Conservation (phyloP, 2,113 vertebrate species). For the Henicopernis longicauda region DNA sequence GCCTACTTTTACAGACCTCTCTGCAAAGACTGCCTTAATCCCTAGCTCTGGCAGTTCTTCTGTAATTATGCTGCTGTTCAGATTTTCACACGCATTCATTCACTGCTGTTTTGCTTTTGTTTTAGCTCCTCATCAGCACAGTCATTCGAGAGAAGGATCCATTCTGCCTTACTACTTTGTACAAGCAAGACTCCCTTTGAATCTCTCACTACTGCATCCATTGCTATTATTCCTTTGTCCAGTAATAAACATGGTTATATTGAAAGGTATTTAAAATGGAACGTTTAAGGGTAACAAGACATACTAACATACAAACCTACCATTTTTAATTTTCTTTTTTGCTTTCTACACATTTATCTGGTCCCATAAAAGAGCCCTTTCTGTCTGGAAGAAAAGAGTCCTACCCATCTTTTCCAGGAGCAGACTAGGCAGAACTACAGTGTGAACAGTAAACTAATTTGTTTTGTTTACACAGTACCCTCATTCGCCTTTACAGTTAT, state of each 20-base stretch:
- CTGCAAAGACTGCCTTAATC: slow-evolving; percentile 19
- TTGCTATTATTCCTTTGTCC: background rate
- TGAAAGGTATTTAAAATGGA: background rate
- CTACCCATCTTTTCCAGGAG: background rate
- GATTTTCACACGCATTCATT: background rate
- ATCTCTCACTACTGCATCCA: background rate
- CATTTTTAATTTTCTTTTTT: background rate
- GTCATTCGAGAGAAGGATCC: background rate
- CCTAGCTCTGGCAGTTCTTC: background rate
- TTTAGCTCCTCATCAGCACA: background rate
- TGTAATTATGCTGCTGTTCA: background rate
- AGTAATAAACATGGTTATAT: background rate
- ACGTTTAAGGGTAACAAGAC: background rate
- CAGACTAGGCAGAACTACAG: background rate
- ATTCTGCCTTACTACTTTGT: background rate
- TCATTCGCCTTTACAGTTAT: background rate
- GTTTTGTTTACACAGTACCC: background rate
- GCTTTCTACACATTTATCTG: background rate
- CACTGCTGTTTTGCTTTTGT: background rate
- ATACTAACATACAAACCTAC: background rate
- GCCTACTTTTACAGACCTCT: background rate
- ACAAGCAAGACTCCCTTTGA: background rate
- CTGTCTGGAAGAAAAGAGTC: background rate
- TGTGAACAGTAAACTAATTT: background rate
- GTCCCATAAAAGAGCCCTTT: background rate